Evolutionary conservation across 2,797 vertebrate species (phyloP).

Genomic region (Protonibea diacanthus): DNA sequence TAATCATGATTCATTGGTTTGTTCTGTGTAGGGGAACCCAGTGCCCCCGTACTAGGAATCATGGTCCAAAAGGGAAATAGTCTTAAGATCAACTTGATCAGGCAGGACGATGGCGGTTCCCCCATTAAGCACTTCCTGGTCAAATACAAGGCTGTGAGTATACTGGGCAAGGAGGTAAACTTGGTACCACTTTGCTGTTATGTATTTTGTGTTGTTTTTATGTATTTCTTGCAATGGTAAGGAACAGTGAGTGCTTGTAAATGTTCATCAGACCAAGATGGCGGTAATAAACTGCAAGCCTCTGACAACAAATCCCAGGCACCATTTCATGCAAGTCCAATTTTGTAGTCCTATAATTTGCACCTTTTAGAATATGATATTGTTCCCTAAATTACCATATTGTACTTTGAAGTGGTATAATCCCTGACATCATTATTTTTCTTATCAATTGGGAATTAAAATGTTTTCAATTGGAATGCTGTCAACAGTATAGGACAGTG

Average conservation of each 20-base stretch:
- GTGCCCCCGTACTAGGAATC: slow-evolving; percentile 91
- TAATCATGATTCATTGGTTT: slow-evolving; percentile 63
- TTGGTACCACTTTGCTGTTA: slow-evolving; percentile 26
- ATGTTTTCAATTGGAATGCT: too few species aligned
- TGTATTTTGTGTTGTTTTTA: background rate
- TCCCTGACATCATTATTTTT: too few species aligned
- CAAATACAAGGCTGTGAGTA: slow-evolving; percentile 96
- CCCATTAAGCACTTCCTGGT: slow-evolving; percentile 96
- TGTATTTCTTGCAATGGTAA: background rate
- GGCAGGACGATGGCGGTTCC: slow-evolving; percentile 97
- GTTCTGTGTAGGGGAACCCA: slow-evolving; percentile 93
- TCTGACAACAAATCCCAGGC: background rate
- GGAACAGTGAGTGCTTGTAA: background rate
- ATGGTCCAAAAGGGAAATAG: slow-evolving; percentile 90
- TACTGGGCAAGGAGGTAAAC: slow-evolving; percentile 38
- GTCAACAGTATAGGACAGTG: slow-evolving; percentile 7
- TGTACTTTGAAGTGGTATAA: background rate
- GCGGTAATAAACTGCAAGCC: background rate
- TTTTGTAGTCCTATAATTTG: background rate
- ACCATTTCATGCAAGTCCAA: background rate
- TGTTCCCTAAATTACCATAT: background rate
- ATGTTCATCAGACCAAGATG: background rate
- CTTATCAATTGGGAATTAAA: too few species aligned
- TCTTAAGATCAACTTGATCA: slow-evolving; percentile 93
- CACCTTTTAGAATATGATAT: background rate